Conservation (phyloP, 1,140 invertebrate genomes). For the Trypoxylus dichotomus region DNA sequence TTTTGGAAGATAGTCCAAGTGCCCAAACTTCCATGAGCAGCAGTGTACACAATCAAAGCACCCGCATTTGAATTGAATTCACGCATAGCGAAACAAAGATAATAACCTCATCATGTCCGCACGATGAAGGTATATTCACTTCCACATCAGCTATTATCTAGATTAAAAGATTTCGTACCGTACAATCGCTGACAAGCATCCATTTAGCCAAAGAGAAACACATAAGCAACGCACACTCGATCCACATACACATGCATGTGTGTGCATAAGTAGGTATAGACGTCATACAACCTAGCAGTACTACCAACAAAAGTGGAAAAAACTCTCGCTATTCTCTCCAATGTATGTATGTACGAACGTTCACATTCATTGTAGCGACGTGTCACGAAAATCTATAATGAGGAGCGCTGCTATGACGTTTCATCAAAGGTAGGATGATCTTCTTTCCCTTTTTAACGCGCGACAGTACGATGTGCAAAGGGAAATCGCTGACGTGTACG, state of each 20-base stretch:
- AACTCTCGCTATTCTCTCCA: background rate
- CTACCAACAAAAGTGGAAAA: slow-evolving; percentile 2
- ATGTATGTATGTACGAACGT: background rate
- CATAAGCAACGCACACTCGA: background rate
- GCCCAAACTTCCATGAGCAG: too few relatives aligned
- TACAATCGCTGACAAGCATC: background rate
- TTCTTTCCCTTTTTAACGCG: background rate
- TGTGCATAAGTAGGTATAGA: background rate
- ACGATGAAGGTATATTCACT: background rate
- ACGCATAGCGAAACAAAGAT: background rate
- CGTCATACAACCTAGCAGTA: background rate
- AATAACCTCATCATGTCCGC: background rate
- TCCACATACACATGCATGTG: background rate
- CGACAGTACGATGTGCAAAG: background rate
- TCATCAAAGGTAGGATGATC: background rate
- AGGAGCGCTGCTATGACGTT: background rate
- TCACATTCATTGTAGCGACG: background rate
- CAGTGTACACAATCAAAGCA: background rate
- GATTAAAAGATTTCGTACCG: slow-evolving; percentile 2
- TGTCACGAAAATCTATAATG: slow-evolving; percentile 3
- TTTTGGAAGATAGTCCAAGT: too few relatives aligned
- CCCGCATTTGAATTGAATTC: background rate
- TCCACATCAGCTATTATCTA: background rate
- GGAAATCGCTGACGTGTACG: background rate
- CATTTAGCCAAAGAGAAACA: background rate